Evolutionary conservation across 2,888 invertebrate genomes (phyloP).

Genomic region (Polyploca ridens): DNA sequence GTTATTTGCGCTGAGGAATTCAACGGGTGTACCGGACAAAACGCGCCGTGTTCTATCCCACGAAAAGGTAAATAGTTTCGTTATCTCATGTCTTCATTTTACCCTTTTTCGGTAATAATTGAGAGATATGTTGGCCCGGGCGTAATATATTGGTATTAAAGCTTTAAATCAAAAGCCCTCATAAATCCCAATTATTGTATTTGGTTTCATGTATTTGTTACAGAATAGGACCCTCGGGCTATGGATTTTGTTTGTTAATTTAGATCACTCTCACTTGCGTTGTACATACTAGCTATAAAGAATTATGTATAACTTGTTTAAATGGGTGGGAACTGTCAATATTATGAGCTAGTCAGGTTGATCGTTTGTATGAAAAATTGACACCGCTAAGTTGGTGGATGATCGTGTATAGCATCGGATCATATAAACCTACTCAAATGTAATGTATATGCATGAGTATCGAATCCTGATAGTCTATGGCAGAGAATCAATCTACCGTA

Average conservation of each 20-base stretch:
- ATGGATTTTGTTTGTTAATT: slow-evolving; percentile 33
- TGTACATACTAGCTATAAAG: background rate
- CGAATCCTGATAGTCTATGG: too few relatives aligned
- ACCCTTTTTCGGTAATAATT: background rate
- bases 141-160: background rate
- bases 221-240: slow-evolving; percentile 41
- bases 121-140: background rate
- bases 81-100: background rate
- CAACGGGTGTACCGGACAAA: slow-evolving; percentile 36
- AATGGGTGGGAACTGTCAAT: too few relatives aligned
- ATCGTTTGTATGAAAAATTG: too few relatives aligned
- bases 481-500: too few relatives aligned
- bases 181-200: slow-evolving; percentile 43
- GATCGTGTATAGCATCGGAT: too few relatives aligned
- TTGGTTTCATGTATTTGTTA: slow-evolving; percentile 39
- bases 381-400: too few relatives aligned
- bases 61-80: slow-evolving; percentile 11
- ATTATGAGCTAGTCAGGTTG: too few relatives aligned
- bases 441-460: too few relatives aligned
- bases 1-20: slow-evolving; percentile 66
- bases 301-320: too few relatives aligned
- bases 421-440: too few relatives aligned
- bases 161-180: slow-evolving; percentile 31
- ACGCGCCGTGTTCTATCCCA: slow-evolving; percentile 15
- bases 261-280: slow-evolving; percentile 18